Conservation (phyloP, 2,113 vertebrate genomes). For the Dicaeum eximium region DNA sequence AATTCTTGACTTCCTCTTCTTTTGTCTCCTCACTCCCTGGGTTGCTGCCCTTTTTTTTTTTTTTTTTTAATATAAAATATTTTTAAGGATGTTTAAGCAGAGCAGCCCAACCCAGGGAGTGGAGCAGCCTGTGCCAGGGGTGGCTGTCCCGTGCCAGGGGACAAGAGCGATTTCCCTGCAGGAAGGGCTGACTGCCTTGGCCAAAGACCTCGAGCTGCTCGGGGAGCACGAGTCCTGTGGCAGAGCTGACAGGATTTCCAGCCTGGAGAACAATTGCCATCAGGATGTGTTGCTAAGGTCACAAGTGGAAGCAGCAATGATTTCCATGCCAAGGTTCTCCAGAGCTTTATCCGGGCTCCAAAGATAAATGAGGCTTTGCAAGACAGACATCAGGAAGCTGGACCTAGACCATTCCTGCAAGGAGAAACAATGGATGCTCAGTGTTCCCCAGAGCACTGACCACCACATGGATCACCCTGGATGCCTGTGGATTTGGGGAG, state of each 20-base stretch:
- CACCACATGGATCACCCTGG: rapidly evolving
- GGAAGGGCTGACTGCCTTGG: background rate
- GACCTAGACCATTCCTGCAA: background rate
- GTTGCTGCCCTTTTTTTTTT: background rate
- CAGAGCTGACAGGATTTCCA: constrained; percentile 46
- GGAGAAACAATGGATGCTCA: background rate
- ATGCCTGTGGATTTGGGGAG: rapidly evolving
- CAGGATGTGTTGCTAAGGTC: constrained; percentile 2
- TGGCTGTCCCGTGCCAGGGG: background rate
- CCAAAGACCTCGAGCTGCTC: background rate
- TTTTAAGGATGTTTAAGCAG: background rate
- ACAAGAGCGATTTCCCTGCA: background rate
- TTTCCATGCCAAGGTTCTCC: background rate
- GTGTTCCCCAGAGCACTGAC: rapidly evolving
- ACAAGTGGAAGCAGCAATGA: background rate
- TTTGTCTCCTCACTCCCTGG: background rate
- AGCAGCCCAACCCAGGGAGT: background rate
- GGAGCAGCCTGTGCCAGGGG: background rate
- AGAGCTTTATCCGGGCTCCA: background rate
- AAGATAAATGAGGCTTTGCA: background rate
- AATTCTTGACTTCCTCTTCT: background rate
- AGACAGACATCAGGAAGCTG: background rate
- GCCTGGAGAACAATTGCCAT: constrained; percentile 4
- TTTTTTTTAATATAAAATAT: background rate
- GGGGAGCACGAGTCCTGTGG: background rate